phyloP scores from a whole-genome alignment of 1,140 invertebrate genomes.

The Frieseomelitta varia region DNA sequence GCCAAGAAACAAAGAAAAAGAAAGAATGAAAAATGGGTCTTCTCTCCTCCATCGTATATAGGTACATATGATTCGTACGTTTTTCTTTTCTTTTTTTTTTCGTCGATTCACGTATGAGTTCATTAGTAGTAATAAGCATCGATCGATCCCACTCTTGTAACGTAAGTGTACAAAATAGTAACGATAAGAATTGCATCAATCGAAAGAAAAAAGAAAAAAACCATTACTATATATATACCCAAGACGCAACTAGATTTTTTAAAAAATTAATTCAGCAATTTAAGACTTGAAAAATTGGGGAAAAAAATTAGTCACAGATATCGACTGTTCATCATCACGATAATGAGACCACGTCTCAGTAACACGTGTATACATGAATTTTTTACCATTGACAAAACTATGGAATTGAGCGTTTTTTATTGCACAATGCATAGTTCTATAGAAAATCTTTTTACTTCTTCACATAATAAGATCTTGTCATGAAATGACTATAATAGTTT shows the following conservation, averaged over 20 bases:
- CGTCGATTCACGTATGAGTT: conserved; percentile 28
- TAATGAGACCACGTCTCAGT: conserved; percentile 54
- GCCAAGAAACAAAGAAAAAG: conserved; percentile 31
- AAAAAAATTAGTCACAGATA: conserved; percentile 31
- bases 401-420: conserved; percentile 77
- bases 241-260: conserved; percentile 48
- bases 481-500: conserved; percentile 78
- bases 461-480: conserved; percentile 68
- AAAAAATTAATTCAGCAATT: conserved; percentile 41
- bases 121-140: conserved; percentile 32
- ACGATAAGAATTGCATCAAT: conserved; percentile 39
- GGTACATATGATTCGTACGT: conserved; percentile 46
- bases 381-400: conserved; percentile 71
- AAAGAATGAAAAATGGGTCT: conserved; percentile 26
- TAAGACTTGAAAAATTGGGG: conserved; percentile 28
- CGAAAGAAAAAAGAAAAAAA: conserved; percentile 21
- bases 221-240: conserved; percentile 6
- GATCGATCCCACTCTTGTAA: conserved; percentile 42
- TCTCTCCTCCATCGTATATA: conserved; percentile 48
- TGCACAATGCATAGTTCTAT: conserved; percentile 61
- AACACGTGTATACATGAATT: conserved; percentile 64
- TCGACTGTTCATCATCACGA: conserved; percentile 54
- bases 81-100: conserved; percentile 10
- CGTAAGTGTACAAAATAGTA: conserved; percentile 50
- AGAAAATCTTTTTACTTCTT: conserved; percentile 62